A percentile compares a stretch with the other conserved stretches of the same genome.
phyloP scores from a whole-genome alignment of 1,140 invertebrate genomes.

The Heliconius himera region DNA sequence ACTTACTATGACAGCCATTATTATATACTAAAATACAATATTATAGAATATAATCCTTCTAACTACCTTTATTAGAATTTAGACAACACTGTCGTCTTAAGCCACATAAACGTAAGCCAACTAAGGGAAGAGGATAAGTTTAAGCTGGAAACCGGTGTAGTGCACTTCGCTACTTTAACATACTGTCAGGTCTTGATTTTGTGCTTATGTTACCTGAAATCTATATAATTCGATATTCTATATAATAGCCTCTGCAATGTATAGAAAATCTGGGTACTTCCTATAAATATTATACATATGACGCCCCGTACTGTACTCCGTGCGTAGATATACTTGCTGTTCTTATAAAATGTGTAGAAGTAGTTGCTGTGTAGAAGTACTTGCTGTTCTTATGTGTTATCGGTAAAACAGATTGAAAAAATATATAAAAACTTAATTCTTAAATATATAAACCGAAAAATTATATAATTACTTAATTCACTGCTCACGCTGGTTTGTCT shows the following conservation, averaged over 20 bases:
- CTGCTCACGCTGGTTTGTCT: not conserved
- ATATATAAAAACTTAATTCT: too few species aligned
- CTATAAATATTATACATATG: too few species aligned
- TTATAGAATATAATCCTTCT: not conserved
- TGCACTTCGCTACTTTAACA: constrained; percentile 28
- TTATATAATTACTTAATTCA: too few species aligned
- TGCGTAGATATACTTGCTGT: too few species aligned
- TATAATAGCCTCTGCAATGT: not conserved
- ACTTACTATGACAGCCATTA: not conserved
- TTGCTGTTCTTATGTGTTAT: too few species aligned
- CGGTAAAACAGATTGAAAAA: too few species aligned
- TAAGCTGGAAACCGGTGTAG: constrained; percentile 28
- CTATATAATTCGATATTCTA: too few species aligned
- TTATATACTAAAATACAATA: not conserved
- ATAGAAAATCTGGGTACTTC: too few species aligned
- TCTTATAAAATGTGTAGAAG: too few species aligned
- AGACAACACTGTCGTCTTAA: constrained; percentile 16
- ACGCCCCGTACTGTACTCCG: too few species aligned
- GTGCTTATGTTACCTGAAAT: not conserved
- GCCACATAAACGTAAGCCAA: constrained; percentile 23
- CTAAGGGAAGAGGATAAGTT: constrained; percentile 34
- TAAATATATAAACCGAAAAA: too few species aligned
- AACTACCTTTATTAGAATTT: not conserved
- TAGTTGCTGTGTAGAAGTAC: too few species aligned
- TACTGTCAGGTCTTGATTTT: constrained; percentile 11